phyloP scores from a whole-genome alignment of 2,888 invertebrate species.

The Ennomos erosarius region DNA sequence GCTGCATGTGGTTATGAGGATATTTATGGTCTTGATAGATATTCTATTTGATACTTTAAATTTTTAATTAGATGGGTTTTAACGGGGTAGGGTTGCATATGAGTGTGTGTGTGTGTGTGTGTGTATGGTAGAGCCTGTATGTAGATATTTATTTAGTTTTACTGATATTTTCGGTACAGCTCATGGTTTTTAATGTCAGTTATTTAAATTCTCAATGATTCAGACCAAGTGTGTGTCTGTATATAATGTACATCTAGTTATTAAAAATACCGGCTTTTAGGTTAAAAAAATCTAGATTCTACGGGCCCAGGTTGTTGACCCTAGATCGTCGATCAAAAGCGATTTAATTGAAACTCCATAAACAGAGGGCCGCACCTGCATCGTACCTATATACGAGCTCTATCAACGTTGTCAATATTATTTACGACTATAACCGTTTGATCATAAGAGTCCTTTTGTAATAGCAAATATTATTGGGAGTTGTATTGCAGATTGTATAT shows the following conservation, averaged over 20 bases:
- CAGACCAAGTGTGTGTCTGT: too few relatives aligned
- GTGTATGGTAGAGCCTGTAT: too few relatives aligned
- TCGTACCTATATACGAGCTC: neutral
- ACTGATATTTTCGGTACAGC: neutral
- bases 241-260: too few relatives aligned
- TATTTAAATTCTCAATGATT: too few relatives aligned
- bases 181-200: neutral
- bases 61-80: too few relatives aligned
- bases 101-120: too few relatives aligned
- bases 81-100: too few relatives aligned
- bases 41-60: too few relatives aligned
- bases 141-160: neutral
- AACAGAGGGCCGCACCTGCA: slow-evolving; percentile 67
- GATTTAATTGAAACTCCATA: slow-evolving; percentile 79
- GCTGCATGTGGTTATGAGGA: too few relatives aligned
- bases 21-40: too few relatives aligned
- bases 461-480: slow-evolving; percentile 32
- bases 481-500: slow-evolving; percentile 45
- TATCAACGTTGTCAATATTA: neutral
- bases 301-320: slow-evolving; percentile 52
- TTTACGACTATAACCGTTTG: neutral
- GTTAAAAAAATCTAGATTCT: neutral
- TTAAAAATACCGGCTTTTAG: neutral
- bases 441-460: neutral
- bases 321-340: slow-evolving; percentile 69